A percentile compares a stretch with the other conserved stretches of the same genome.
Evolutionary conservation across 2,797 vertebrate genomes (phyloP).

Genomic region (Mycteria americana): DNA sequence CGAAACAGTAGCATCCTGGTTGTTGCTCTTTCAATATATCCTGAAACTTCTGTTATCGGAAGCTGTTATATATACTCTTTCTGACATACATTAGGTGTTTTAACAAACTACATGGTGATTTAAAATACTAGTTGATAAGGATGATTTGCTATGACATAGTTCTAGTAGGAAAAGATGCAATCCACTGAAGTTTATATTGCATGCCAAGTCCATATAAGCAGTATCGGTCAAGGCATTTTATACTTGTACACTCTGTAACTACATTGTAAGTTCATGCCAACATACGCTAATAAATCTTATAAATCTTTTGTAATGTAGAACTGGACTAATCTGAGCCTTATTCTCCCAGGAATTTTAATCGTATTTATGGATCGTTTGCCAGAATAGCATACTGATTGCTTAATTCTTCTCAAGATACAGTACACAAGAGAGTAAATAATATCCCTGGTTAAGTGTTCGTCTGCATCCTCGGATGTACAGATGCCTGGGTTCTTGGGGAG

Average conservation of each 20-base stretch:
- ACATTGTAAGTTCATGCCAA: neutral
- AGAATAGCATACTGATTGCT: neutral
- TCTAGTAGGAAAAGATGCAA: neutral
- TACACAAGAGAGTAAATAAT: neutral
- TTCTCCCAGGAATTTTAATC: neutral
- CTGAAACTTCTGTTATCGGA: neutral
- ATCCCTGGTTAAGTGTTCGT: neutral
- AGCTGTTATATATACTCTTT: neutral
- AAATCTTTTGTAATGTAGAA: neutral
- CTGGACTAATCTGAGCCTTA: neutral
- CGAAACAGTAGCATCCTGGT: neutral
- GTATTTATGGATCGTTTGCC: neutral
- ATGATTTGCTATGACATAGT: neutral
- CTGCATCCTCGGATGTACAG: neutral
- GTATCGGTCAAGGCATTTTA: neutral
- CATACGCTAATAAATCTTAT: neutral
- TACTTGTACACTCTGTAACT: neutral
- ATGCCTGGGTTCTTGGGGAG: neutral
- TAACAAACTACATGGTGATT: constrained; percentile 1
- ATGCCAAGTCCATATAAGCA: neutral
- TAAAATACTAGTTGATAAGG: neutral
- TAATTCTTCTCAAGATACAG: neutral
- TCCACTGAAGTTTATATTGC: neutral
- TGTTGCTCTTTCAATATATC: neutral
- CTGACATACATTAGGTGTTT: neutral